Conservation (phyloP, 2,797 vertebrate species). For the Anas capensis region DNA sequence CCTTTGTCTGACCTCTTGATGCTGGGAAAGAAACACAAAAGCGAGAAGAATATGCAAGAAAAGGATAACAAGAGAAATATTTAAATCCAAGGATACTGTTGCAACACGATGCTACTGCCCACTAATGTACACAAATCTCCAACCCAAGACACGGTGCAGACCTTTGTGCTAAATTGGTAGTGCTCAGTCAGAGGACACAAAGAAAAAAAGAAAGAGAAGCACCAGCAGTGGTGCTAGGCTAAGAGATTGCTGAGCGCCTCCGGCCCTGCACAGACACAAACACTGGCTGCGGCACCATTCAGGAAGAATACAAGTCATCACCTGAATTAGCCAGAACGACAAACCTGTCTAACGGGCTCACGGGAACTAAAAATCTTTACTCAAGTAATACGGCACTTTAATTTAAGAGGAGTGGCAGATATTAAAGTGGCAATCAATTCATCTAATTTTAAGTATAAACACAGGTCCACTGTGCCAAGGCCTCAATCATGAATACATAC, state of each 20-base stretch:
- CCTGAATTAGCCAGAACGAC: background rate
- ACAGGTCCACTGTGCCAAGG: background rate
- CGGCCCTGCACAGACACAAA: background rate
- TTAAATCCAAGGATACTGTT: background rate
- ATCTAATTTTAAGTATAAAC: background rate
- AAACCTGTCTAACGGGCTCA: conserved; percentile 8
- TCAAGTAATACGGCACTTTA: background rate
- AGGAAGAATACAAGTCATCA: conserved; percentile 7
- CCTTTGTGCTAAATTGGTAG: background rate
- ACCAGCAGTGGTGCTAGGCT: background rate
- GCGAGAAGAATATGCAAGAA: background rate
- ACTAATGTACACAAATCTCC: background rate
- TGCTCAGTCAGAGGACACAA: background rate
- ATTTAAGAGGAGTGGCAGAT: background rate
- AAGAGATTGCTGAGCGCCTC: background rate
- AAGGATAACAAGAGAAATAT: background rate
- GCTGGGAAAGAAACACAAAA: background rate
- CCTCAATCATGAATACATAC: background rate
- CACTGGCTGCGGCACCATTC: background rate
- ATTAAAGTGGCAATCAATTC: background rate
- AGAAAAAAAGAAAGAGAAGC: background rate
- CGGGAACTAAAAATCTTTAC: background rate
- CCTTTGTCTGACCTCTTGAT: background rate
- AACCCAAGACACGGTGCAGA: background rate
- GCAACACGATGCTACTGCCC: background rate